A percentile compares a stretch with the other conserved stretches of the same genome.
These are phyloP conservation scores for Ectobius pallidus DNA, from an alignment of 2,888 invertebrate species.

Conservation along the genomic window DNA sequence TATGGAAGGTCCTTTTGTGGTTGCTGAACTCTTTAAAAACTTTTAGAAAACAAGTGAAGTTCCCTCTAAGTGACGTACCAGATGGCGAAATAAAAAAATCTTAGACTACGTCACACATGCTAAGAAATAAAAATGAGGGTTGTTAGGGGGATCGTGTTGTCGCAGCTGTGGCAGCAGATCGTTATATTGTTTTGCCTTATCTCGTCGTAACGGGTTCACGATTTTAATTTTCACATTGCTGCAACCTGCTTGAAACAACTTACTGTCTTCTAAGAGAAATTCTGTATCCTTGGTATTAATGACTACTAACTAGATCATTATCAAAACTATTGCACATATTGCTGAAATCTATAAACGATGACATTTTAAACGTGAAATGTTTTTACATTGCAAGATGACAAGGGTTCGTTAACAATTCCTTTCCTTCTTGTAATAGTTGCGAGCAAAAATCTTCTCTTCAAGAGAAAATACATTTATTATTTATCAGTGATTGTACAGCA, in stretches of 20 bases:
- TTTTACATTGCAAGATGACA: too few relatives aligned
- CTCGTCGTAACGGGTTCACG: not conserved
- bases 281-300: too few relatives aligned
- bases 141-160: constrained; percentile 4
- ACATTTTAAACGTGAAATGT: too few relatives aligned
- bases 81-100: not conserved
- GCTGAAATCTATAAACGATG: too few relatives aligned
- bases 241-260: not conserved
- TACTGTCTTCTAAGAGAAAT: too few relatives aligned
- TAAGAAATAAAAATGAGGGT: constrained; percentile 18
- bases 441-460: too few relatives aligned
- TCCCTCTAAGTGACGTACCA: constrained; percentile 15
- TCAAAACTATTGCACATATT: too few relatives aligned
- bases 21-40: constrained; percentile 9
- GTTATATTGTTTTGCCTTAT: not conserved
- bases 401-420: too few relatives aligned
- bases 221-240: not conserved
- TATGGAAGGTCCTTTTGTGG: not conserved
- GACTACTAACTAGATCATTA: too few relatives aligned
- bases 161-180: not conserved
- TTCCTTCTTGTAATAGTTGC: too few relatives aligned
- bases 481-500: too few relatives aligned
- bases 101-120: not conserved
- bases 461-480: too few relatives aligned
- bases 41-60: not conserved